phyloP scores from a whole-genome alignment of 2,888 invertebrate species.

The Steinernema carpocapsae region DNA sequence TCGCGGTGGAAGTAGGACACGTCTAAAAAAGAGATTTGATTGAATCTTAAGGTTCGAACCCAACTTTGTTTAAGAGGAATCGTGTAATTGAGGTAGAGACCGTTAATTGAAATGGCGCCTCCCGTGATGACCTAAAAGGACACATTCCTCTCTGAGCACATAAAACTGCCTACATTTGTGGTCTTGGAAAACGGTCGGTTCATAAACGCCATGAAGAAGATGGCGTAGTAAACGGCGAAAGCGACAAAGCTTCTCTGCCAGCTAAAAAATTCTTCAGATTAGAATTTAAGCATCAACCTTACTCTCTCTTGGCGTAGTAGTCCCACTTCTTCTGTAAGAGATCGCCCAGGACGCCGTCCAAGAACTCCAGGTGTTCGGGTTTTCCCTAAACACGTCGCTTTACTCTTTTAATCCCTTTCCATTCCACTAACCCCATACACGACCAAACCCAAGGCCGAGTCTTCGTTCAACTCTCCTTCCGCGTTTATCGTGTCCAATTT shows the following conservation, averaged over 20 bases:
- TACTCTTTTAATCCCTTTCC: not conserved
- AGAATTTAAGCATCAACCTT: too few species aligned
- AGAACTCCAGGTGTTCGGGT: conserved; percentile 88
- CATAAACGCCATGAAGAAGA: conserved; percentile 86
- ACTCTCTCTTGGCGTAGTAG: conserved; percentile 85
- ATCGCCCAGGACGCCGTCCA: conserved; percentile 93
- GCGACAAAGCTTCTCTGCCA: conserved; percentile 77
- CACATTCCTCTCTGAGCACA: too few species aligned
- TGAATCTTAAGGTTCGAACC: not conserved
- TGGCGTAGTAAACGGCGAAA: conserved; percentile 86
- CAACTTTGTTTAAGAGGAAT: conserved; percentile 12
- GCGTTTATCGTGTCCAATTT: conserved; percentile 94
- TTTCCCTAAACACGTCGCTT: conserved; percentile 77
- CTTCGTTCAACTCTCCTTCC: conserved; percentile 88
- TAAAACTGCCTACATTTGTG: conserved; percentile 55
- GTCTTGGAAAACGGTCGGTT: conserved; percentile 75
- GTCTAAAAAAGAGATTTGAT: too few species aligned
- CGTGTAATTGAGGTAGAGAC: conserved; percentile 32
- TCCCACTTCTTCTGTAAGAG: conserved; percentile 97
- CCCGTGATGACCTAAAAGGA: conserved; percentile 36
- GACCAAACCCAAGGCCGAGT: conserved; percentile 90
- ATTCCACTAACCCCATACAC: conserved; percentile 82
- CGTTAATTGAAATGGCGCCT: conserved; percentile 34
- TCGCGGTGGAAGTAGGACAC: conserved; percentile 18
- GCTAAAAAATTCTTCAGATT: too few species aligned